These are phyloP conservation scores for Strigamia maritima DNA, from an alignment of 2,888 invertebrate species.

Conservation along the genomic window DNA sequence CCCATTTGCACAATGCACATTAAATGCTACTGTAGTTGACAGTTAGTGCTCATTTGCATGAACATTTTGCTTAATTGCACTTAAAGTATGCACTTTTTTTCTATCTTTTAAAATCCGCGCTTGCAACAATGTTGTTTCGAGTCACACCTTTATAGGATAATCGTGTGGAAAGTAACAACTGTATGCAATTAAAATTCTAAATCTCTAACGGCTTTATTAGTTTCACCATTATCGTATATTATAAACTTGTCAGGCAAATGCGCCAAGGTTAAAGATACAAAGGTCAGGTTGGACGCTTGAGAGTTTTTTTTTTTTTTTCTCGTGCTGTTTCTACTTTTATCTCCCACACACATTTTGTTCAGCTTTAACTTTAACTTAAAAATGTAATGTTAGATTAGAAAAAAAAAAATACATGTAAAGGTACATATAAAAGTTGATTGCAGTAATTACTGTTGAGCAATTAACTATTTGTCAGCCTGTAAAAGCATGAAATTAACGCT, in stretches of 20 bases:
- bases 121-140: background rate
- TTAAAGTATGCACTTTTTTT: background rate
- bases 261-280: slow-evolving; percentile 9
- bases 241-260: slow-evolving; percentile 13
- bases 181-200: slow-evolving; percentile 2
- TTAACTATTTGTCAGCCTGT: background rate
- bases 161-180: slow-evolving; percentile 1
- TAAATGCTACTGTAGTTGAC: background rate
- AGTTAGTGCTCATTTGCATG: slow-evolving; percentile 4
- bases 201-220: slow-evolving; percentile 6
- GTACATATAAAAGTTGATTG: background rate
- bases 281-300: slow-evolving; percentile 15
- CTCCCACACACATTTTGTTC: background rate
- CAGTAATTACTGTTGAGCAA: background rate
- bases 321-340: background rate
- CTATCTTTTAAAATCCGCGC: background rate
- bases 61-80: background rate
- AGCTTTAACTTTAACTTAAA: background rate
- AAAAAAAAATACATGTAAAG: background rate
- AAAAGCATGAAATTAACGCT: slow-evolving; percentile 17
- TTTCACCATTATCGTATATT: slow-evolving; percentile 19
- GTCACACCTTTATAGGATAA: background rate
- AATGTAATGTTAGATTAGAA: too few relatives aligned
- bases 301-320: background rate
- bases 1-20: background rate